Base-by-base conservation (phyloP, 2,113 vertebrate genomes). In the Pycnonotus jocosus region DNA sequence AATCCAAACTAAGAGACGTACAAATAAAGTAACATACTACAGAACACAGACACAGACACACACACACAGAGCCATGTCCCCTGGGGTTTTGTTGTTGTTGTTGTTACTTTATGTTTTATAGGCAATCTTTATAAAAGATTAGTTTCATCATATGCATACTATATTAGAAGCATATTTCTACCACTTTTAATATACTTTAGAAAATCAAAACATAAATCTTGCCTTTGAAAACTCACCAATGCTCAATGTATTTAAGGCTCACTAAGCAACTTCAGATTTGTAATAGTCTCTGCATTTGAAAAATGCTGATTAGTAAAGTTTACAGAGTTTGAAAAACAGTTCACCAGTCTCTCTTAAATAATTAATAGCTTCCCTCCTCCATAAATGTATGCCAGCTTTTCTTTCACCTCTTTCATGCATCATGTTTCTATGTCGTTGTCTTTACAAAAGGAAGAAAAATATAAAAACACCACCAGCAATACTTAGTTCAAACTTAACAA, bases 401-500 rank as follows among this genome's bases (percentile, higher is more conserved):
- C 58, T 74, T 87, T 92, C 91, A 68, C 69, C 70, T 88, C 70
- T 93, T 86, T 95, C 72, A 90, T 3, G 3, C 74, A 66, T 70
- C 50, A 58, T n/a, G 61, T 64, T 82, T 86, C 83, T 79, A 69
- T 28, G 81, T 13, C 37, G 45, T 19, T 47, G 38, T 83, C 69
- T 86, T 88, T 84, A 90, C 10, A 86, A 95, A 95, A 84, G 23
- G 51, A 94, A 94, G 27, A 64, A 10, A 74, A 81, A 71, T 87
- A 88, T 81, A 45, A 88, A 90, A 85, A 69, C 86, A 80, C 38
- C 77, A 86, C 72, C 86, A 86, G 73, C 35, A 48, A 66, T 56
- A 86, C 35, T 65, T 62, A 76, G 78, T 85, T 77, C 38, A 60
- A 54, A 81, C 50, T 99, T 97, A 99, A 81, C 97, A 98, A 86